A percentile compares a stretch with the other conserved stretches of the same genome.
These are phyloP conservation scores for Drosophila tani DNA, from an alignment of 1,140 invertebrate species.

Conservation along the genomic window DNA sequence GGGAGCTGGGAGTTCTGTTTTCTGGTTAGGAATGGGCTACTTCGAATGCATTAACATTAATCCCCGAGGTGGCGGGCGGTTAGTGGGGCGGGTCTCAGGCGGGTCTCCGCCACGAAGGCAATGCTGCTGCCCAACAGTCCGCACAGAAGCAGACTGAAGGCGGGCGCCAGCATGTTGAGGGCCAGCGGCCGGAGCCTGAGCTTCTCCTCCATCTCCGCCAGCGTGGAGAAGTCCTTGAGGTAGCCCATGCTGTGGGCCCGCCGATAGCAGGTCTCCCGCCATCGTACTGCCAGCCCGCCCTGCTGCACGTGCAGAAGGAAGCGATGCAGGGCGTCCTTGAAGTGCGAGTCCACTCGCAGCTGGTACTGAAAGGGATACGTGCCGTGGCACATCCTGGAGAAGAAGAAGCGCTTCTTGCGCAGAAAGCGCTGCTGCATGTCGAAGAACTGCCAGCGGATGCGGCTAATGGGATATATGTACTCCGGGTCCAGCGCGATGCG, in stretches of 20 bases:
- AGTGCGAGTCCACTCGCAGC: conserved; percentile 61
- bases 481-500: conserved; percentile 39
- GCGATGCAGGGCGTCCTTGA: conserved; percentile 56
- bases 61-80: conserved; percentile 33
- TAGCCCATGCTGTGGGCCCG: conserved; percentile 48
- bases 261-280: conserved; percentile 26
- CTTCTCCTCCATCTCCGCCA: conserved; percentile 25
- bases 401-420: conserved; percentile 54
- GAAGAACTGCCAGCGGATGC: conserved; percentile 54
- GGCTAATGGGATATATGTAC: conserved; percentile 66
- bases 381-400: conserved; percentile 60
- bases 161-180: conserved; percentile 34
- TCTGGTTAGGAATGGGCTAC: conserved; percentile 66
- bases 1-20: conserved; percentile 7
- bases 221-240: conserved; percentile 49
- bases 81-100: conserved; percentile 35
- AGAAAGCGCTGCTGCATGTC: conserved; percentile 53
- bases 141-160: conserved; percentile 50
- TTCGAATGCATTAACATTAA: conserved; percentile 50
- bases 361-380: conserved; percentile 66
- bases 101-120: conserved; percentile 56
- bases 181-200: conserved; percentile 18
- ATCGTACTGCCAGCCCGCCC: conserved; percentile 36
- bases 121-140: conserved; percentile 45
- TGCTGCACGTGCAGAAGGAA: conserved; percentile 49